Evolutionary conservation across 2,888 invertebrate genomes (phyloP).

Genomic region (Endotricha flammealis): DNA sequence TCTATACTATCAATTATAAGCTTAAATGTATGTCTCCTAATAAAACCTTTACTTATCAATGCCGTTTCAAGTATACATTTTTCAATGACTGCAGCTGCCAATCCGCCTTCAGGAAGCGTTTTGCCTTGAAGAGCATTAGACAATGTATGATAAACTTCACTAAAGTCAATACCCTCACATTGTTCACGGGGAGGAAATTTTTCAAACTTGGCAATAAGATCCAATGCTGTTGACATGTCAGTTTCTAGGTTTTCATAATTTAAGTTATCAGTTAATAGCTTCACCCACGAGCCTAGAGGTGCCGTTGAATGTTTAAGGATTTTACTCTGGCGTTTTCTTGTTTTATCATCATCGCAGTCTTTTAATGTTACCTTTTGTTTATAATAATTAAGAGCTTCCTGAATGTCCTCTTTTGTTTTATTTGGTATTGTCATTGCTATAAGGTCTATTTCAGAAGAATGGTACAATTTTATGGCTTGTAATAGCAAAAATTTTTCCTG

Average conservation of each 20-base stretch:
- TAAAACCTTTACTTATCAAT: constrained; percentile 46
- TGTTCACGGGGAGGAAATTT: constrained; percentile 35
- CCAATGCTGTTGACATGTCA: constrained; percentile 47
- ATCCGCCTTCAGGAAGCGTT: constrained; percentile 33
- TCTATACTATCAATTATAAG: constrained; percentile 35
- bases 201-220: constrained; percentile 60
- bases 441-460: constrained; percentile 30
- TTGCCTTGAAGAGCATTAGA: constrained; percentile 65
- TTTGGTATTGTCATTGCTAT: constrained; percentile 32
- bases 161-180: constrained; percentile 49
- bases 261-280: constrained; percentile 41
- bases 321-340: constrained; percentile 19
- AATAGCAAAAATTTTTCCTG: constrained; percentile 47
- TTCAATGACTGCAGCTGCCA: constrained; percentile 33
- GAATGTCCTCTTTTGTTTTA: constrained; percentile 41
- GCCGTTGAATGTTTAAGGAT: constrained; percentile 22
- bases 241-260: constrained; percentile 43
- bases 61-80: constrained; percentile 57
- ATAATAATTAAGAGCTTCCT: constrained; percentile 39
- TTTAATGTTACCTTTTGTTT: constrained; percentile 26
- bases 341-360: constrained; percentile 9
- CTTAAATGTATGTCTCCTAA: constrained; percentile 31
- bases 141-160: constrained; percentile 46
- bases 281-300: constrained; percentile 52
- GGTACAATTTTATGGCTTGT: constrained; percentile 35